phyloP scores from a whole-genome alignment of 92 coral and sea anemone species.

The Actinostola sp. region DNA sequence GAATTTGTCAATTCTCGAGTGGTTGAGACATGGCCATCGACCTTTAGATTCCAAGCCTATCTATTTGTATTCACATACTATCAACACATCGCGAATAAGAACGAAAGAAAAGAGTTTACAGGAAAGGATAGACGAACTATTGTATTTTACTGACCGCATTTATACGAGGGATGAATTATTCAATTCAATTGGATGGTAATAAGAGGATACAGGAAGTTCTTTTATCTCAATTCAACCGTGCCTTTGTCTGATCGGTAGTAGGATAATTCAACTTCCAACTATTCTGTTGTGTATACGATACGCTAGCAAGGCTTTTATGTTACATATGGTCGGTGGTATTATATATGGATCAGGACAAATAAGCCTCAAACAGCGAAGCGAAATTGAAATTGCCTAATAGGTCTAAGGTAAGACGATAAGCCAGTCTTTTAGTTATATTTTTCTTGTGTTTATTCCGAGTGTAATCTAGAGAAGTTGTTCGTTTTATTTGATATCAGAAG shows the following conservation, averaged over 20 bases:
- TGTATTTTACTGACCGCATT: neutral
- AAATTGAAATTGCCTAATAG: too few relatives aligned
- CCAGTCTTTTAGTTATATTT: too few relatives aligned
- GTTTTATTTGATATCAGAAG: too few relatives aligned
- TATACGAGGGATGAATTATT: neutral
- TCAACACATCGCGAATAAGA: neutral
- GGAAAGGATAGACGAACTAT: neutral
- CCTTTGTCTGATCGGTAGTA: neutral
- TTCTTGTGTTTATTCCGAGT: too few relatives aligned
- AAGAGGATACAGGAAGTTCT: neutral
- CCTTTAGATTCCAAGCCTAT: neutral
- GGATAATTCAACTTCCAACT: neutral
- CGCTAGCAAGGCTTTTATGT: too few relatives aligned
- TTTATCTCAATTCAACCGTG: neutral
- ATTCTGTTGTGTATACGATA: neutral
- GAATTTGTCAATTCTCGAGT: constrained; percentile 6
- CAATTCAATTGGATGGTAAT: neutral
- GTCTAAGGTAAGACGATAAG: too few relatives aligned
- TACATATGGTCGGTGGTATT: neutral
- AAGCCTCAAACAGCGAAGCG: too few relatives aligned
- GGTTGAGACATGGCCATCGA: neutral
- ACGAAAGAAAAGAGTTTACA: neutral
- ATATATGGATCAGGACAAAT: too few relatives aligned
- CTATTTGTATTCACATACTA: neutral
- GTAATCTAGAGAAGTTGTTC: too few relatives aligned